Conservation (phyloP, 2,888 invertebrate genomes). For the Caenorhabditis angaria region DNA sequence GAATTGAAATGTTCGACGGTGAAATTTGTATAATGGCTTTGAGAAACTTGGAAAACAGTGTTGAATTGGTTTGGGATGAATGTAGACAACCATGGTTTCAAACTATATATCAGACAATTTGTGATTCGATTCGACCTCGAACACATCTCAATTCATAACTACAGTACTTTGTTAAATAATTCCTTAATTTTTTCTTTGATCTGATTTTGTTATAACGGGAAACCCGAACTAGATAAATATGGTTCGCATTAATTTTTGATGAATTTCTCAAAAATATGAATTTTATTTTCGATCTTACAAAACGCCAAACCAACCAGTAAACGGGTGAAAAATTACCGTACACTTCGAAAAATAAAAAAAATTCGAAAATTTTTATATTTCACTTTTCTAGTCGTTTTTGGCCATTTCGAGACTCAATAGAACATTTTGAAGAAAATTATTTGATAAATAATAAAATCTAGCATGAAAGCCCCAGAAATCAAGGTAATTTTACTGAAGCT, state of each 20-base stretch:
- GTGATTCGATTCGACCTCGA: background rate
- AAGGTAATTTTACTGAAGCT: constrained; percentile 21
- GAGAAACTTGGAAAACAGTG: constrained; percentile 16
- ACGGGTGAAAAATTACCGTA: too few relatives aligned
- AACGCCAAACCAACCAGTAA: too few relatives aligned
- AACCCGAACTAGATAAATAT: too few relatives aligned
- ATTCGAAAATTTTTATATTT: background rate
- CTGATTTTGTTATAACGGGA: too few relatives aligned
- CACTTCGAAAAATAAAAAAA: too few relatives aligned
- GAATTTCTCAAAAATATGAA: too few relatives aligned
- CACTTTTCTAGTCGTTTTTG: constrained; percentile 1
- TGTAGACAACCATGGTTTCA: constrained; percentile 56
- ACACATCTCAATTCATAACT: background rate
- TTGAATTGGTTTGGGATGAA: constrained; percentile 69
- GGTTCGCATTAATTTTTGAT: too few relatives aligned
- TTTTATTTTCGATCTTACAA: too few relatives aligned
- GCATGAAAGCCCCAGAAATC: constrained; percentile 18
- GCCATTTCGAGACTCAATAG: too few relatives aligned
- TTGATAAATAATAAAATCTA: background rate
- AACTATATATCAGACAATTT: constrained; percentile 5
- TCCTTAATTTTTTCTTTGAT: too few relatives aligned
- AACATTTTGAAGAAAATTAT: constrained; percentile 7
- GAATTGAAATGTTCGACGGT: constrained; percentile 68
- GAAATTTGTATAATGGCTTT: constrained; percentile 54
- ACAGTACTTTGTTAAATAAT: too few relatives aligned